Conservation (phyloP, 2,888 invertebrate genomes). For the Patella pellucida region DNA sequence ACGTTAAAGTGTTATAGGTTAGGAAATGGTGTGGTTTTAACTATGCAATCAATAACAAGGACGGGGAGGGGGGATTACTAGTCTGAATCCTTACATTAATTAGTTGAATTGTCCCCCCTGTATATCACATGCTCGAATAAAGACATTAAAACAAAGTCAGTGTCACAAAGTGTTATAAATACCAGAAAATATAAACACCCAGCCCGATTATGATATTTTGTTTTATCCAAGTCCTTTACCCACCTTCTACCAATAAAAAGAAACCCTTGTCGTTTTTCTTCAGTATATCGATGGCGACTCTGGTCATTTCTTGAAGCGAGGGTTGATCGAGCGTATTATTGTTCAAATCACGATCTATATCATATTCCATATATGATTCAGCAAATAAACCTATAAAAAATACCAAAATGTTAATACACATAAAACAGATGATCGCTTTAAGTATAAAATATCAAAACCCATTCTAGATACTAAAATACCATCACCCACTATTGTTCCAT, state of each 20-base stretch:
- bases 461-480: too few relatives aligned
- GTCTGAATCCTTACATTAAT: too few relatives aligned
- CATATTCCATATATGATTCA: constrained; percentile 80
- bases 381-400: constrained; percentile 58
- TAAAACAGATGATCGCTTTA: background rate
- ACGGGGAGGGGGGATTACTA: too few relatives aligned
- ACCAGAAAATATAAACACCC: too few relatives aligned
- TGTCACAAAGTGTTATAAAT: too few relatives aligned
- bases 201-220: too few relatives aligned
- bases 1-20: too few relatives aligned
- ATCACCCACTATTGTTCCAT: too few relatives aligned
- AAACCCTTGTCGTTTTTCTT: constrained; percentile 79
- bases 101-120: background rate
- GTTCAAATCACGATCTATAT: constrained; percentile 72
- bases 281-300: constrained; percentile 81
- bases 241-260: constrained; percentile 79
- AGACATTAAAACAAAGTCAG: too few relatives aligned
- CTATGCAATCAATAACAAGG: background rate
- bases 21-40: too few relatives aligned
- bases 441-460: background rate
- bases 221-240: background rate
- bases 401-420: background rate
- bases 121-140: too few relatives aligned
- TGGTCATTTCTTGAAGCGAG: constrained; percentile 85
- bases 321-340: constrained; percentile 73